phyloP scores from a whole-genome alignment of 2,797 vertebrate genomes.

The Falco naumanni region DNA sequence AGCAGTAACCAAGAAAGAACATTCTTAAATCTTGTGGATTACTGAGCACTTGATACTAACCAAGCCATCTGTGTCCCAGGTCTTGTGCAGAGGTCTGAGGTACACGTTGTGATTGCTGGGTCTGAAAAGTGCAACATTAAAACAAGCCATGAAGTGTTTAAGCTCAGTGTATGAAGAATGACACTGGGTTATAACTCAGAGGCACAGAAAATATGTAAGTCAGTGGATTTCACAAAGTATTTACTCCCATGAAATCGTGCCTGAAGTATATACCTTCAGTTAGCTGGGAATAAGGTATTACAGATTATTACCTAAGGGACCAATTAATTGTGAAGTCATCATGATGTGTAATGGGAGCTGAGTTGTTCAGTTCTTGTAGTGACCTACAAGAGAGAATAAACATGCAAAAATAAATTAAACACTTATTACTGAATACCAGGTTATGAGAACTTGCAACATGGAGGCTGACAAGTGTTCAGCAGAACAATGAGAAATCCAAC shows the following conservation, averaged over 20 bases:
- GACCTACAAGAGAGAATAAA: not conserved
- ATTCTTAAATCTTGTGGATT: not conserved
- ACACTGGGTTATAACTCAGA: constrained; percentile 95
- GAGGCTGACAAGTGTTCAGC: not conserved
- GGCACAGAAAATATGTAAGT: constrained; percentile 80
- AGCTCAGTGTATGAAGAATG: constrained; percentile 89
- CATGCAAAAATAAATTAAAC: not conserved
- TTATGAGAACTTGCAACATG: not conserved
- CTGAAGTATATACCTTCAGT: not conserved
- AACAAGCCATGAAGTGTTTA: constrained; percentile 88
- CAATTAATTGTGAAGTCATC: not conserved
- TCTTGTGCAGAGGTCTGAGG: constrained; percentile 71
- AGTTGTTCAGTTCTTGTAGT: not conserved
- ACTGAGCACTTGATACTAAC: constrained; percentile 92
- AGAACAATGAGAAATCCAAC: not conserved
- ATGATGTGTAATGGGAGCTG: not conserved
- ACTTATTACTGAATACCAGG: not conserved
- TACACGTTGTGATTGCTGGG: constrained; percentile 83
- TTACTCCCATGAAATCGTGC: not conserved
- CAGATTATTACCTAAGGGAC: not conserved
- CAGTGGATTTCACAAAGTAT: not conserved
- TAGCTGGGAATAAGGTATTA: not conserved
- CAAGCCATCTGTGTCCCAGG: constrained; percentile 81
- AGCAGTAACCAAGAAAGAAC: not conserved
- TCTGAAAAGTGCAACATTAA: constrained; percentile 90